Base-by-base conservation (phyloP, 2,113 vertebrate genomes). In the Lophura nycthemera region DNA sequence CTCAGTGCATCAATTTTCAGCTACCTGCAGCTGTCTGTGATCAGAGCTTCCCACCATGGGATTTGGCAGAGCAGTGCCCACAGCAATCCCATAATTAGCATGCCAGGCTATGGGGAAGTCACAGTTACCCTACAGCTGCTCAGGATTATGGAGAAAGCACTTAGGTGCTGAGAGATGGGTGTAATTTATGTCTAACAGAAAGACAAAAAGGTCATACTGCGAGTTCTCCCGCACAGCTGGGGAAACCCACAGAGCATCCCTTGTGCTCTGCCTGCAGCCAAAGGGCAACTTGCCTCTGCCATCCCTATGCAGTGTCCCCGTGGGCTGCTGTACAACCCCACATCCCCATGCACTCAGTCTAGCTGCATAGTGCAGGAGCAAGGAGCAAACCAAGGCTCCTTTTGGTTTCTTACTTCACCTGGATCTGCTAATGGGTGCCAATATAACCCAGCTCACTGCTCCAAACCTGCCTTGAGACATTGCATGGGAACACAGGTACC, bases 51-150 rank as follows among this genome's bases (percentile, higher is more conserved):
- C 61, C 47, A 61, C 25, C 1, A 0, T 13, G 22, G 40, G 75
- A 48, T 10, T 74, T 60, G 74, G 56, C 12, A 30, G 30, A 84
- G 74, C 67, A 84, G 25, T 34, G 61, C 42, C 54, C 22, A 36
- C 50, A 1, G 38, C 30, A 84, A n/a, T 25, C 54, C 54, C 0
- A 0, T 36, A 61, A 63, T 15, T 1, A 3, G 47, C 3, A 2
- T 11, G 38, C 36, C 73, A 27, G 30, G 40, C 32, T 73, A 38
- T 60, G 4, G 13, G 27, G 48, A 81, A 71, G 50, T 47, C 7
- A 19, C 13, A 13, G 19, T 38, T 11, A 29, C 22, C 8, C 43
- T 22, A 27, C 45, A 63, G 74, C 74, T 27, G n/a, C 43, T 83
- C 29, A 60, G n/a, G 20, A 45, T 8, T 38, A 59, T 0, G 1